Conservation (phyloP, 2,113 vertebrate species). For the Scolopax mira region DNA sequence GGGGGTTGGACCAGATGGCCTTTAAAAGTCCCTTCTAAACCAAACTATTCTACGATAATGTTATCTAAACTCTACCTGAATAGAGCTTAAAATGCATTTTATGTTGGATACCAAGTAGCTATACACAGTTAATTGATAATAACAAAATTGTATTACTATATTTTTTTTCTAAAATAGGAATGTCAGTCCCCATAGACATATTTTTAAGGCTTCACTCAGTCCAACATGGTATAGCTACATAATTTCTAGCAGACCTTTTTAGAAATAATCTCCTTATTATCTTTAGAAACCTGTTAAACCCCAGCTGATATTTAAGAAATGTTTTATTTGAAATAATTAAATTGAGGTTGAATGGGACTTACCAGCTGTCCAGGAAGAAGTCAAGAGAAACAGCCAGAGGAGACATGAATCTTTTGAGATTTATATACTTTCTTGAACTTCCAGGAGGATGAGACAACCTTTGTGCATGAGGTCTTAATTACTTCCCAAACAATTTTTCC, state of each 20-base stretch:
- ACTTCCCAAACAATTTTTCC: conserved; percentile 14
- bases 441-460: conserved; percentile 17
- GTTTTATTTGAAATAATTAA: rapidly evolving
- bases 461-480: neutral
- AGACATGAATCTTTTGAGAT: neutral
- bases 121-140: neutral
- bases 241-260: neutral
- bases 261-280: neutral
- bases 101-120: neutral
- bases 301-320: rapidly evolving
- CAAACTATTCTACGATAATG: neutral
- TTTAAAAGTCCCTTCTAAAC: neutral
- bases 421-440: conserved; percentile 4
- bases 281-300: neutral
- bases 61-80: neutral
- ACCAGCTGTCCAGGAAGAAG: neutral
- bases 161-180: neutral
- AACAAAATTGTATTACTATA: neutral
- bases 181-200: neutral
- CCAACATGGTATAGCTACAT: neutral
- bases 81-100: neutral
- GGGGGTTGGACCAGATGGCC: neutral
- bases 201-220: neutral
- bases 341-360: neutral
- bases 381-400: neutral